Evolutionary conservation across 2,888 invertebrate species (phyloP).

Genomic region (Amphipyra tragopoginis): DNA sequence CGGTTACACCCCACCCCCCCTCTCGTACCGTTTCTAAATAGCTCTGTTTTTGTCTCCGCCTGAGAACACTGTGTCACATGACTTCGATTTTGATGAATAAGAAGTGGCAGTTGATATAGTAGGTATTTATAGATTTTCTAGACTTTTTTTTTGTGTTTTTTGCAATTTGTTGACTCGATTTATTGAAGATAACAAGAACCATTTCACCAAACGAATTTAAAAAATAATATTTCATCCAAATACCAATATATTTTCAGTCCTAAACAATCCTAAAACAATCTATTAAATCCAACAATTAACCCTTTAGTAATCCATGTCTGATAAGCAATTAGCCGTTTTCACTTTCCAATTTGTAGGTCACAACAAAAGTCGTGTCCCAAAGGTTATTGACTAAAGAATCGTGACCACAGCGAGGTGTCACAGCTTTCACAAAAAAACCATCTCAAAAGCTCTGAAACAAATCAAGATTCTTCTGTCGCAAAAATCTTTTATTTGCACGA

Average conservation of each 20-base stretch:
- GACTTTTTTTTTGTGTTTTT: too few relatives aligned
- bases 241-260: slow-evolving; percentile 1
- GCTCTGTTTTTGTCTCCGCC: slow-evolving; percentile 68
- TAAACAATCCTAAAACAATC: slow-evolving; percentile 36
- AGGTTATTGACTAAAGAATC: slow-evolving; percentile 28
- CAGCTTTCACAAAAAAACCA: slow-evolving; percentile 34
- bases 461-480: slow-evolving; percentile 42
- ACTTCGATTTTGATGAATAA: slow-evolving; percentile 49
- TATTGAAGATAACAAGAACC: background rate
- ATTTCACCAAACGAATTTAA: background rate
- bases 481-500: slow-evolving; percentile 44
- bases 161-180: too few relatives aligned
- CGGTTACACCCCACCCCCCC: slow-evolving; percentile 45
- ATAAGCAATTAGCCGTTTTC: slow-evolving; percentile 40
- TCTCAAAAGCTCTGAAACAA: slow-evolving; percentile 36
- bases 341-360: slow-evolving; percentile 35
- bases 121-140: background rate
- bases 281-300: slow-evolving; percentile 25
- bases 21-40: slow-evolving; percentile 57
- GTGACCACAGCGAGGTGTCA: slow-evolving; percentile 27
- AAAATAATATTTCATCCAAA: background rate
- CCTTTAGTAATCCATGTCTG: slow-evolving; percentile 43
- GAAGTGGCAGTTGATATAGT: slow-evolving; percentile 3
- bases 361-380: slow-evolving; percentile 19
- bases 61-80: slow-evolving; percentile 20